Conservation (phyloP, 2,888 invertebrate genomes). For the Macrosoma leucophasiata region DNA sequence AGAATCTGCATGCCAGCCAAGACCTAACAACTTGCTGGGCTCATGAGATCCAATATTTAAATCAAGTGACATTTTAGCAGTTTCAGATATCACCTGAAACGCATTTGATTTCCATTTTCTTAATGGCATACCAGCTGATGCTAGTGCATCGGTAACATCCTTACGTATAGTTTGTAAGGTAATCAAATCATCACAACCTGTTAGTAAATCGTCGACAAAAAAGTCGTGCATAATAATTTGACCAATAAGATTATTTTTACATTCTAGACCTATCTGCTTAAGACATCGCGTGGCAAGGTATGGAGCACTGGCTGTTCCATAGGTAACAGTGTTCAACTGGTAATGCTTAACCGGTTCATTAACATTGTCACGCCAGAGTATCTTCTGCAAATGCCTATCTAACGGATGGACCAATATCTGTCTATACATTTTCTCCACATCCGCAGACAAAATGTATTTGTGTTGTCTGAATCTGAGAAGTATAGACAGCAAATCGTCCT, state of each 20-base stretch:
- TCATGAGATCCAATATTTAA: constrained; percentile 1
- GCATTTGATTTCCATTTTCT: constrained; percentile 28
- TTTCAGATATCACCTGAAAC: constrained; percentile 5
- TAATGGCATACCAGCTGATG: constrained; percentile 24
- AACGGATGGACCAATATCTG: constrained; percentile 10
- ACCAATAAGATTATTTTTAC: constrained; percentile 15
- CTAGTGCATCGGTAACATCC: constrained; percentile 16
- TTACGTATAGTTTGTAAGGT: constrained; percentile 12
- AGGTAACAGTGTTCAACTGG: constrained; percentile 28
- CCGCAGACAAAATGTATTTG: constrained; percentile 23
- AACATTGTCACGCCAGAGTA: constrained; percentile 25
- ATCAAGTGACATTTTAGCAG: not conserved
- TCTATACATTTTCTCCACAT: constrained; percentile 30
- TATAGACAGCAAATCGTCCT: constrained; percentile 27
- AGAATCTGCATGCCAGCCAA: not conserved
- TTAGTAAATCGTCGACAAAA: constrained; percentile 25
- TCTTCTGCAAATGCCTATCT: constrained; percentile 13
- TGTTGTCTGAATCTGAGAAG: constrained; percentile 23
- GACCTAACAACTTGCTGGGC: not conserved
- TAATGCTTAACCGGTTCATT: constrained; percentile 14
- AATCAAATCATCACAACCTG: constrained; percentile 16
- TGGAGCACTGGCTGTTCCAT: constrained; percentile 29
- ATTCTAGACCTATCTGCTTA: constrained; percentile 24
- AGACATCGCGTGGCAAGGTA: constrained; percentile 28
- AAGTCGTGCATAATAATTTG: constrained; percentile 25